Conservation (phyloP, 2,888 invertebrate species). For the Parochlus steinenii region DNA sequence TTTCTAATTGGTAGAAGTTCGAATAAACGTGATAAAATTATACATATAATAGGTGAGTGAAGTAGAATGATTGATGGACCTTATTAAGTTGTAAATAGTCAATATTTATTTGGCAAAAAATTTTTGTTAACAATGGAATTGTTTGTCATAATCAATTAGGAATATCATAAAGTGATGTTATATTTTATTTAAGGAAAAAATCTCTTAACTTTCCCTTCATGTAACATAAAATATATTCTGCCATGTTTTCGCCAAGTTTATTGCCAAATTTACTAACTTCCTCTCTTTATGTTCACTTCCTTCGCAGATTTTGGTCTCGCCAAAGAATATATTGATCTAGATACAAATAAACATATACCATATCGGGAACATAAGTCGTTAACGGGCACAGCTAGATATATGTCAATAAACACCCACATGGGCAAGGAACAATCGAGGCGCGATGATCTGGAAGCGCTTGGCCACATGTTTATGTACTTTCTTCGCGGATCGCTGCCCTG, state of each 20-base stretch:
- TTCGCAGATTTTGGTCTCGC: conserved; percentile 99
- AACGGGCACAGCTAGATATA: conserved; percentile 99
- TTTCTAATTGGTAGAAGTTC: conserved; percentile 97
- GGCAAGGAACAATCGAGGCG: conserved; percentile 99
- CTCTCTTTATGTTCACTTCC: too few relatives aligned
- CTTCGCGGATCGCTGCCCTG: conserved; percentile 97
- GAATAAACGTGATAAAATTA: conserved; percentile 94
- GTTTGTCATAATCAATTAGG: conserved; percentile 6
- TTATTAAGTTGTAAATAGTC: too few relatives aligned
- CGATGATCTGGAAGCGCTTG: conserved; percentile 98
- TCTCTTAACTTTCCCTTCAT: conserved; percentile 10
- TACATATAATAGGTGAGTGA: conserved; percentile 89
- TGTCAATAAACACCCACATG: conserved; percentile 99
- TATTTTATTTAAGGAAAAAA: background rate
- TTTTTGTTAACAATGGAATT: conserved; percentile 5
- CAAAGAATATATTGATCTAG: conserved; percentile 99
- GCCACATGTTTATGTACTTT: conserved; percentile 99
- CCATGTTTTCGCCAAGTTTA: conserved; percentile 3
- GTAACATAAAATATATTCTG: conserved; percentile 8
- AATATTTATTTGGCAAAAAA: too few relatives aligned
- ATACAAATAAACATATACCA: conserved; percentile 99
- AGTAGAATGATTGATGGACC: too few relatives aligned
- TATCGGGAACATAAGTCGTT: conserved; percentile 99
- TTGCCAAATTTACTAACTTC: too few relatives aligned
- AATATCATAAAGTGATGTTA: conserved; percentile 1